Evolutionary conservation across 1,140 invertebrate species (phyloP), one percentile per base, ranked within the genome.

Genomic region (Drosophila asahinai): DNA sequence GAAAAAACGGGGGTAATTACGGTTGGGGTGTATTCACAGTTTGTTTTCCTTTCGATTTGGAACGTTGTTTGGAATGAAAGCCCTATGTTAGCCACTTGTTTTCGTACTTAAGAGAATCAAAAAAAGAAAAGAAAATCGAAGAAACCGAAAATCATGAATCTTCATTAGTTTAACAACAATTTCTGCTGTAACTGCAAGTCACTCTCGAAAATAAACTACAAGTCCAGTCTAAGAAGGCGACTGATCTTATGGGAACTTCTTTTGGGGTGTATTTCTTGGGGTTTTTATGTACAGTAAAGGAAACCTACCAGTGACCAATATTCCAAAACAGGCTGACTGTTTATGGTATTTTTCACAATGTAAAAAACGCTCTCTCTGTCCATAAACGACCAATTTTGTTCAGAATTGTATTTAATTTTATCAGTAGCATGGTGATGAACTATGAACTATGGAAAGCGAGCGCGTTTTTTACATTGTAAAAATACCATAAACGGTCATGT

Each of bases 121-220:
- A 40, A 9, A 25, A 25, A 25, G 3, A 25, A 3, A 36, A 36
- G 2, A 33, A 33, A 1, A 55, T 17, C 52, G 19, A 55, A 55
- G 27, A 70, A 40, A 67, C 59, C 17, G 25, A 36, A 66, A 71
- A 55, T 22, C 51, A 38, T 57, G 40, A 70, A 47, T 40, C 42
- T 54, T 66, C 48, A 67, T 74, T 83, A 75, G 45, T 77, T 87
- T 75, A 75, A 63, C 47, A 75, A 63, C 52, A 51, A 64, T 76
- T 77, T 81, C 67, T 62, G 71, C 77, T 87, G 80, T 83, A 87
- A 87, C 80, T 87, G 68, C 66, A 83, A 86, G 52, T 86, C 80
- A 87, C 66, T 77, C 77, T 78, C 49, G 71, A 83, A 77, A 80
- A 77, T 81, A 89, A 89, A 89, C 49, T 76, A 72, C 54, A 78